Conservation (phyloP, 2,113 vertebrate species). For the Platanista minor region DNA sequence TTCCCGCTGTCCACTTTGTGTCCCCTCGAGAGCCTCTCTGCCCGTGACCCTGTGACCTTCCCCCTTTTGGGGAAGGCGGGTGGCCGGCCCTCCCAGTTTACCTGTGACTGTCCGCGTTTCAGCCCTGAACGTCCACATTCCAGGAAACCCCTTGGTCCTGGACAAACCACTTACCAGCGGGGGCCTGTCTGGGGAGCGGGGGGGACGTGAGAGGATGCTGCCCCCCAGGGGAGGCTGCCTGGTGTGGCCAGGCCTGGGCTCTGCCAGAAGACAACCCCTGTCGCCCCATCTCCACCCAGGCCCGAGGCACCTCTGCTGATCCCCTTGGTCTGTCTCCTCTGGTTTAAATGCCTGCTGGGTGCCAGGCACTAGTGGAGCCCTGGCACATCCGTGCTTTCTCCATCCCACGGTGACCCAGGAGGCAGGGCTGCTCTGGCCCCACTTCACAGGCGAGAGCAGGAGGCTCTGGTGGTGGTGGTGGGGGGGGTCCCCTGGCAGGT, state of each 20-base stretch:
- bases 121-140: neutral
- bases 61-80: neutral
- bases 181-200: neutral
- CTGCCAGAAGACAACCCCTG: neutral
- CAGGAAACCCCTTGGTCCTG: neutral
- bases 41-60: neutral
- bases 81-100: neutral
- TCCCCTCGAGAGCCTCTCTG: neutral
- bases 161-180: neutral
- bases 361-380: neutral
- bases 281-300: neutral
- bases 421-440: neutral
- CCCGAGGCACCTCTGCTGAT: neutral
- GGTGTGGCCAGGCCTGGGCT: neutral
- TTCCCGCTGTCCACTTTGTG: neutral
- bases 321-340: neutral
- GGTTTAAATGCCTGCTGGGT: neutral
- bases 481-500: too few species aligned
- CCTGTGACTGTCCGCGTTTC: neutral
- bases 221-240: neutral
- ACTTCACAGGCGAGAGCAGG: neutral
- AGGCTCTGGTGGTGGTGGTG: neutral
- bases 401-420: neutral
- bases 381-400: accelerated
- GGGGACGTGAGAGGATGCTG: accelerated